A percentile compares a stretch with the other conserved stretches of the same genome.
These are phyloP conservation scores for Opisthograptis luteolata DNA, from an alignment of 2,888 invertebrate species.

Conservation along the genomic window DNA sequence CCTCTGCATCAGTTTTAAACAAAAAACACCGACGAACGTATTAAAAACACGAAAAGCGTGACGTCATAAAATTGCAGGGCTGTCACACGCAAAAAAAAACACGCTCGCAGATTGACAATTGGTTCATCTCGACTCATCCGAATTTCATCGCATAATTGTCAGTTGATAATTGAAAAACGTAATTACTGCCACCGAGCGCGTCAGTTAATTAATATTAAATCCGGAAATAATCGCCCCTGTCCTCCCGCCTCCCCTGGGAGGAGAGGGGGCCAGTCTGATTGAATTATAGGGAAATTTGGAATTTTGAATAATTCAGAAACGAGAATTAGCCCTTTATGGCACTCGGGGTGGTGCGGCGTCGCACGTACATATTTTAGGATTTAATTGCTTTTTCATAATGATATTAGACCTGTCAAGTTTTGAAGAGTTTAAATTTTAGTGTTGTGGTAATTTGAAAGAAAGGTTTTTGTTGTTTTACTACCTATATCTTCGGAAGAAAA, in stretches of 20 bases:
- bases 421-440: too few relatives aligned
- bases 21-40: conserved; percentile 17
- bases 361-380: conserved; percentile 45
- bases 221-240: conserved; percentile 79
- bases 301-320: conserved; percentile 80
- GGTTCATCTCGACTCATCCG: conserved; percentile 69
- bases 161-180: conserved; percentile 82
- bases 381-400: conserved; percentile 44
- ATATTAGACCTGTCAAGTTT: conserved; percentile 4
- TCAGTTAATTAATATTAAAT: conserved; percentile 85
- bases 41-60: conserved; percentile 27
- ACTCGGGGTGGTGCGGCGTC: conserved; percentile 43
- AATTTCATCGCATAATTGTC: conserved; percentile 80
- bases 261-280: conserved; percentile 63
- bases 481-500: too few relatives aligned
- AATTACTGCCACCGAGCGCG: conserved; percentile 75
- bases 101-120: conserved; percentile 65
- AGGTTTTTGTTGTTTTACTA: too few relatives aligned
- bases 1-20: background rate
- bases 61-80: conserved; percentile 32
- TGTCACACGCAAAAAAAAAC: conserved; percentile 32
- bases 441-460: too few relatives aligned
- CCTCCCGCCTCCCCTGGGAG: conserved; percentile 64
- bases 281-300: conserved; percentile 83
- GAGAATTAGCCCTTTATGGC: conserved; percentile 76